A percentile compares a stretch with the other conserved stretches of the same genome.
Evolutionary conservation across 2,888 invertebrate species (phyloP).

Genomic region (Leptinotarsa rubiginosa): DNA sequence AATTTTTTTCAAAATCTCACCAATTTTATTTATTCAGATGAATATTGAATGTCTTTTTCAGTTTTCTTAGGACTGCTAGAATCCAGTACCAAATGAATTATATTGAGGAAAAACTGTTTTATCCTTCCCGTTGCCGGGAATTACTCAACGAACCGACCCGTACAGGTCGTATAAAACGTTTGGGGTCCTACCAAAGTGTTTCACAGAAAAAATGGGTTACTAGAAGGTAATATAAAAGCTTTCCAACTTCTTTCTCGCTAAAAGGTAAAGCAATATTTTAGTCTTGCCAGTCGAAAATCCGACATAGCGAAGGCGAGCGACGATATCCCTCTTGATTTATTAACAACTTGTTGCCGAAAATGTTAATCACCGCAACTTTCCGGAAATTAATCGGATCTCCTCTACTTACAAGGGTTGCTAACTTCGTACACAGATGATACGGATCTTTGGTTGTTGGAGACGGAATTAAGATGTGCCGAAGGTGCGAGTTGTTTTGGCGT

Average conservation of each 20-base stretch:
- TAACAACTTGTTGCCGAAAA: conserved; percentile 63
- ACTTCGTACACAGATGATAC: conserved; percentile 27
- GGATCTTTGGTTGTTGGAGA: conserved; percentile 12
- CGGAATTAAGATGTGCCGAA: conserved; percentile 3
- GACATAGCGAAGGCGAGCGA: conserved; percentile 46
- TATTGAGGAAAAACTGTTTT: background rate
- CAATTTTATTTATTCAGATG: no score
- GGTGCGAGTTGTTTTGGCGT: conserved; percentile 4
- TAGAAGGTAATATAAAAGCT: conserved; percentile 15
- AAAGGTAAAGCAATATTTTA: conserved; percentile 22
- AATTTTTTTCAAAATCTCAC: no score
- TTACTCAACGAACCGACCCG: background rate
- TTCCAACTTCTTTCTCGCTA: conserved; percentile 10
- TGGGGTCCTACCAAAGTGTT: background rate
- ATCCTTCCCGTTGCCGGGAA: background rate
- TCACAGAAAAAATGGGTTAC: background rate
- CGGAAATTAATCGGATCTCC: conserved; percentile 49
- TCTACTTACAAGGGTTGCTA: conserved; percentile 40
- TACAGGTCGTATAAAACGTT: background rate
- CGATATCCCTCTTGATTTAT: conserved; percentile 62
- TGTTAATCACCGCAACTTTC: conserved; percentile 61
- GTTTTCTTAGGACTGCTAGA: background rate
- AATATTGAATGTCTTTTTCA: background rate
- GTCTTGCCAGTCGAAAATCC: conserved; percentile 34
- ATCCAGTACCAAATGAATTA: background rate